Base-by-base conservation (phyloP, 2,888 invertebrate genomes). In the Sarcophaga caerulescens region DNA sequence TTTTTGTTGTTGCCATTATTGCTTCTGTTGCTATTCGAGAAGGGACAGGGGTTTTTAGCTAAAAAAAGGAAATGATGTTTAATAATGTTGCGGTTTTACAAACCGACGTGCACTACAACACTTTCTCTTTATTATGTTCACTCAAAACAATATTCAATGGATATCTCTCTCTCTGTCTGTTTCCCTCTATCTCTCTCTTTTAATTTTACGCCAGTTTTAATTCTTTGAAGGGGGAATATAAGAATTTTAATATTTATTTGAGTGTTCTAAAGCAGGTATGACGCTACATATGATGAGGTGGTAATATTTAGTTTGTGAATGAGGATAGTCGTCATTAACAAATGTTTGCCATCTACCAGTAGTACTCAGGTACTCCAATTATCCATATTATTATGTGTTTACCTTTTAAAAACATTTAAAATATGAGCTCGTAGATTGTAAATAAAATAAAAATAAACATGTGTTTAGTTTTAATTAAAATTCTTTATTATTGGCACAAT, bases 11-110 rank as follows among this genome's bases (percentile, higher is more conserved):
- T 52, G 52, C 52, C 17, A 1, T 52, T 52, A 17, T 2, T 35
- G 35, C 35, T 35, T 35, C 25, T 57, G 69, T 69, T 69, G 19
- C 25, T 10, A 2, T 8, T 35, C 10, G 2, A n/a, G 11, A 35
- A 12, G 65, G 59, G 8, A 59, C 11, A 57, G 14, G 59, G 60
- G 17, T 76, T 44, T 68, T 68, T 12, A 14, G 10, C 59, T 59
- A 59, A 21, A 59, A 76, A 59, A 21, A 21, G 35, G 44, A 59
- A 76, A 57, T 59, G 44, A 82, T 82, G 71, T 76, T 77, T 77
- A 77, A 77, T 82, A 77, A 82, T 77, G 71, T 59, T 77, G 71
- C 44, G 77, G 82, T 66, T 69, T 14, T 35, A 35, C 52, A 60
- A 14, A 25, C 17, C n/a, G 0, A 35, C 68, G 12, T 60, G 11